These are phyloP conservation scores for Enteromius treurensis DNA, from an alignment of 2,797 vertebrate species.

Conservation along the genomic window DNA sequence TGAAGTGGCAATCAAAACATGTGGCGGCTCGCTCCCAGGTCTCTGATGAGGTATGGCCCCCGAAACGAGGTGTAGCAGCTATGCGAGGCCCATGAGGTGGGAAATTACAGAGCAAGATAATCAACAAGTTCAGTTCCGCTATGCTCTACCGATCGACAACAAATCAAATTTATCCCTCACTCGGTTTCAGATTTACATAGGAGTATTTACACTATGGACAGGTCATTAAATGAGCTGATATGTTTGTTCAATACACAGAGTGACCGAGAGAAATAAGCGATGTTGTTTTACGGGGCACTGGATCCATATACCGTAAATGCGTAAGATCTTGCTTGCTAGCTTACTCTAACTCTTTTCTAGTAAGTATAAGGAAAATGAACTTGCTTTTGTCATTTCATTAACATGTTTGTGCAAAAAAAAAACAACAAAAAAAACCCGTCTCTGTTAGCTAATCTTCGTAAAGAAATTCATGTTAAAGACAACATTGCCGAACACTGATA, in stretches of 20 bases:
- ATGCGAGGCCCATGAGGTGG: slow-evolving; percentile 66
- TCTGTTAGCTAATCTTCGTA: slow-evolving; percentile 48
- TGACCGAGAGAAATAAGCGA: slow-evolving; percentile 38
- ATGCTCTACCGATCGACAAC: slow-evolving; percentile 55
- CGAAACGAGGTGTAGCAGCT: slow-evolving; percentile 77
- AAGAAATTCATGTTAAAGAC: slow-evolving; percentile 72
- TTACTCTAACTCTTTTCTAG: slow-evolving; percentile 28
- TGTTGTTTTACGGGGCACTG: slow-evolving; percentile 63
- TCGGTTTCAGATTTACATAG: slow-evolving; percentile 50
- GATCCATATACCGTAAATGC: slow-evolving; percentile 18
- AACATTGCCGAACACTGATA: slow-evolving; percentile 69
- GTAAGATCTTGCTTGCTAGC: slow-evolving; percentile 17
- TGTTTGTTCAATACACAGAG: slow-evolving; percentile 29
- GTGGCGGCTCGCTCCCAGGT: slow-evolving; percentile 20
- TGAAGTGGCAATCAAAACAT: slow-evolving; percentile 21
- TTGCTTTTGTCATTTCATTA: slow-evolving; percentile 29
- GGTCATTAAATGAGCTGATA: slow-evolving; percentile 55
- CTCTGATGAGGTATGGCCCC: slow-evolving; percentile 76
- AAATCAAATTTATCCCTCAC: slow-evolving; percentile 40
- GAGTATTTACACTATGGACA: slow-evolving; percentile 61
- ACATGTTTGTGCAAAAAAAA: slow-evolving; percentile 55
- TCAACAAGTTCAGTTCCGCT: slow-evolving; percentile 53
- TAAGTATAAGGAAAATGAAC: slow-evolving; percentile 37
- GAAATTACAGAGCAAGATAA: slow-evolving; percentile 57
- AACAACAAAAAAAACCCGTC: slow-evolving; percentile 27